phyloP scores from a whole-genome alignment of 1,140 invertebrate species.

The Homarus americanus region DNA sequence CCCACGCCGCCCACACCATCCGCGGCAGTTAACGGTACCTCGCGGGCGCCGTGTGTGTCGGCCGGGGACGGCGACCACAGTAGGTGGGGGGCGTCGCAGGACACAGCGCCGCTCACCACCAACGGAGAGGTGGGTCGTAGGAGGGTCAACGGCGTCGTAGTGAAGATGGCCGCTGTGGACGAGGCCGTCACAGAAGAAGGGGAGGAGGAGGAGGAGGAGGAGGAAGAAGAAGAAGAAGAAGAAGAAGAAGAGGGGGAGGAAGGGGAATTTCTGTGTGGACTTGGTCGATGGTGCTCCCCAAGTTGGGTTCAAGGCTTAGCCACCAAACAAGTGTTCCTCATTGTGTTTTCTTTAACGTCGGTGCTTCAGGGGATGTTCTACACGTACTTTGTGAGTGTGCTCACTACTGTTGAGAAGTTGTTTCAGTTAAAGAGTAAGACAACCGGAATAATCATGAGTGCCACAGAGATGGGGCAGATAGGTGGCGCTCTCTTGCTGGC shows the following conservation, averaged over 20 bases:
- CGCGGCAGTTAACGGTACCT: constrained; percentile 4
- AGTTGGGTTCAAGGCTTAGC: constrained; percentile 87
- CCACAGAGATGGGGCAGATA: constrained; percentile 97
- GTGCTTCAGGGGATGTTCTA: constrained; percentile 96
- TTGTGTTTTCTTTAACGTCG: constrained; percentile 92
- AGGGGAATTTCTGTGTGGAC: constrained; percentile 81
- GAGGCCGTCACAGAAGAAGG: constrained; percentile 78
- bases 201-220: constrained; percentile 76
- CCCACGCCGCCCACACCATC: not conserved
- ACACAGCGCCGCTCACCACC: not conserved
- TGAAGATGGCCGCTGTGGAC: constrained; percentile 68
- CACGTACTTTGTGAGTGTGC: constrained; percentile 97
- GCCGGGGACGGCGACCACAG: not conserved
- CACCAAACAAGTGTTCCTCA: constrained; percentile 92
- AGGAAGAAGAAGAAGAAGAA: constrained; percentile 76
- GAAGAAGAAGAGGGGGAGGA: constrained; percentile 29
- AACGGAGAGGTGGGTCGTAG: constrained; percentile 11
- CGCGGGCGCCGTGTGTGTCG: not conserved
- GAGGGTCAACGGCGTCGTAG: not conserved
- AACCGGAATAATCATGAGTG: constrained; percentile 94
- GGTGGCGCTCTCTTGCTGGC: constrained; percentile 89
- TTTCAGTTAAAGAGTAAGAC: constrained; percentile 97
- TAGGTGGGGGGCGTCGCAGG: not conserved
- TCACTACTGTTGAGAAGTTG: constrained; percentile 97
- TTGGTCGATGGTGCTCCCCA: constrained; percentile 84